A percentile compares a stretch with the other conserved stretches of the same genome.
phyloP scores from a whole-genome alignment of 2,888 invertebrate species.

The Metacarcinus magister region DNA sequence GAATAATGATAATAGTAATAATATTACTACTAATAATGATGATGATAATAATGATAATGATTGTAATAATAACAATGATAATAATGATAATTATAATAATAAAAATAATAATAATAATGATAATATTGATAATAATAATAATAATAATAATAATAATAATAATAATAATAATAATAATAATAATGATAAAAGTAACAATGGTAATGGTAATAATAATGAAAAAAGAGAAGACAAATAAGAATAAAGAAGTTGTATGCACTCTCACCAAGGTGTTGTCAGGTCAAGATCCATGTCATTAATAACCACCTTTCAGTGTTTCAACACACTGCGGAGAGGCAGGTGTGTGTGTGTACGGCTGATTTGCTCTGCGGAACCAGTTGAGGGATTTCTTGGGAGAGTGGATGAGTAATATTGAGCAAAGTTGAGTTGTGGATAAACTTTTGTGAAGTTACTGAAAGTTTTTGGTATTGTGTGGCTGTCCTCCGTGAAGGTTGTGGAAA shows the following conservation, averaged over 20 bases:
- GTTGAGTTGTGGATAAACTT: neutral
- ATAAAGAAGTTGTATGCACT: neutral
- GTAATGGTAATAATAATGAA: neutral
- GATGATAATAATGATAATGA: too few relatives aligned
- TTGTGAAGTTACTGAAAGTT: neutral
- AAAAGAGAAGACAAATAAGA: neutral
- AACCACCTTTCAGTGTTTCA: too few relatives aligned
- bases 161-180: neutral
- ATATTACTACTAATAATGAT: neutral
- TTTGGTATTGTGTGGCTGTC: neutral
- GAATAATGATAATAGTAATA: too few relatives aligned
- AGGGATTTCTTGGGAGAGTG: neutral
- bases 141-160: neutral
- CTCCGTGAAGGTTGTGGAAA: neutral
- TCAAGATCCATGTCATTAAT: too few relatives aligned
- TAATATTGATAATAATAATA: neutral
- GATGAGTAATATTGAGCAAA: neutral
- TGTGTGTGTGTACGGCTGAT: conserved; percentile 50
- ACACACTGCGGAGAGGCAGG: neutral
- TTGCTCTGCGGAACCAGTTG: neutral
- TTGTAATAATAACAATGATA: neutral
- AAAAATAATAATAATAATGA: neutral
- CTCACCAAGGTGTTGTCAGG: too few relatives aligned
- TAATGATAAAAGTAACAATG: neutral
- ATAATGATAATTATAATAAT: neutral